These are phyloP conservation scores for Diarsia rubi DNA, from an alignment of 2,888 invertebrate genomes.

Conservation along the genomic window DNA sequence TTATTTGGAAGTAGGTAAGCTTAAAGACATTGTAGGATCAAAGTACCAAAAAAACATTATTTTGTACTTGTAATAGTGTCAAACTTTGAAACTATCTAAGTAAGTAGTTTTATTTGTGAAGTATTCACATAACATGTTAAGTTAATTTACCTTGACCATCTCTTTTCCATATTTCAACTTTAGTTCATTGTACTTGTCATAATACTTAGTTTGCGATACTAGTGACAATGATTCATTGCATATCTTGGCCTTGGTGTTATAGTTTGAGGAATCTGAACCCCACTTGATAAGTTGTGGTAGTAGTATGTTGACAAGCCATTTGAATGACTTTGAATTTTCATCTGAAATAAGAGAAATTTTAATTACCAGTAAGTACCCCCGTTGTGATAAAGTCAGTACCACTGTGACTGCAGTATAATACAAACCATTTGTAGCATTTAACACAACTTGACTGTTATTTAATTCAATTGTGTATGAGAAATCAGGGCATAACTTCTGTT, in stretches of 20 bases:
- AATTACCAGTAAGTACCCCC: constrained; percentile 1
- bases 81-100: constrained; percentile 1
- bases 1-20: no score
- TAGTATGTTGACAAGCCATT: constrained; percentile 91
- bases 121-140: neutral
- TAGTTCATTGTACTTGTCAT: constrained; percentile 93
- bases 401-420: constrained; percentile 22
- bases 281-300: constrained; percentile 92
- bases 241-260: constrained; percentile 64
- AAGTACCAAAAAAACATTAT: neutral
- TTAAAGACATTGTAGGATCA: no score
- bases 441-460: constrained; percentile 77
- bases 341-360: constrained; percentile 70
- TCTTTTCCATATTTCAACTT: constrained; percentile 95
- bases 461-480: constrained; percentile 88
- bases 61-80: neutral
- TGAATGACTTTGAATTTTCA: constrained; percentile 73
- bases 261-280: constrained; percentile 85
- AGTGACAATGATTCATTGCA: constrained; percentile 92
- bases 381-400: neutral
- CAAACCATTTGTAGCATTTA: constrained; percentile 84
- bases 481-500: constrained; percentile 84
- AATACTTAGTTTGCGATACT: constrained; percentile 93
- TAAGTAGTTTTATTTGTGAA: neutral
- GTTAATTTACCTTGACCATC: constrained; percentile 91